These are phyloP conservation scores for Cynopterus brachyotis DNA, from an alignment of 2,113 vertebrate genomes.

Conservation along the genomic window DNA sequence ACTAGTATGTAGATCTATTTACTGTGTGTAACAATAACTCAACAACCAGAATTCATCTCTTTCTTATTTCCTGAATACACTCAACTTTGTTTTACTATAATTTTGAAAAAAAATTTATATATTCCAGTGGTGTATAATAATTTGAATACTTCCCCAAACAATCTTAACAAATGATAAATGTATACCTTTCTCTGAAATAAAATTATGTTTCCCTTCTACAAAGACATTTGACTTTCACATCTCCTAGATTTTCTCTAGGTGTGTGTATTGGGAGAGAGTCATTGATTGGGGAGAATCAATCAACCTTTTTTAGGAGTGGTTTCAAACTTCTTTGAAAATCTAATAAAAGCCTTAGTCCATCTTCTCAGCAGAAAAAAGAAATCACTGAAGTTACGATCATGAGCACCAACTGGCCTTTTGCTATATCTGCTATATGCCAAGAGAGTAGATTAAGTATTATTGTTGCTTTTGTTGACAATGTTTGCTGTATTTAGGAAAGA, in stretches of 20 bases:
- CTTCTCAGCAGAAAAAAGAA: neutral
- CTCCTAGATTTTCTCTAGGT: neutral
- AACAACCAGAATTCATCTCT: neutral
- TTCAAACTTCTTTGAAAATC: conserved; percentile 15
- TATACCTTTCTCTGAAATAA: neutral
- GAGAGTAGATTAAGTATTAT: neutral
- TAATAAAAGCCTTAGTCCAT: neutral
- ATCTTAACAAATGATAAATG: neutral
- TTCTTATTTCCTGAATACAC: neutral
- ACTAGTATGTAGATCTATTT: neutral
- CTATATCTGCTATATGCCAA: neutral
- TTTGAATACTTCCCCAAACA: neutral
- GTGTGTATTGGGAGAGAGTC: neutral
- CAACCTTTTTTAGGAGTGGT: neutral
- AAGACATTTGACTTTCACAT: neutral
- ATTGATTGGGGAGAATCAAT: neutral
- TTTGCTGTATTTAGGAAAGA: neutral
- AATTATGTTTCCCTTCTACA: conserved; percentile 6
- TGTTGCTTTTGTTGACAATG: neutral
- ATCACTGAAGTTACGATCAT: neutral
- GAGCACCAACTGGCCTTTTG: neutral
- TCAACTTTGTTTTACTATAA: neutral
- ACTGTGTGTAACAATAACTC: neutral
- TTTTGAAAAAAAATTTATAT: neutral
- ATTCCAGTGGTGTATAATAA: neutral